Percentiles rank a stretch among this genome's conserved stretches.
phyloP scores from a whole-genome alignment of 2,888 invertebrate species.

The Aphidius colemani region DNA sequence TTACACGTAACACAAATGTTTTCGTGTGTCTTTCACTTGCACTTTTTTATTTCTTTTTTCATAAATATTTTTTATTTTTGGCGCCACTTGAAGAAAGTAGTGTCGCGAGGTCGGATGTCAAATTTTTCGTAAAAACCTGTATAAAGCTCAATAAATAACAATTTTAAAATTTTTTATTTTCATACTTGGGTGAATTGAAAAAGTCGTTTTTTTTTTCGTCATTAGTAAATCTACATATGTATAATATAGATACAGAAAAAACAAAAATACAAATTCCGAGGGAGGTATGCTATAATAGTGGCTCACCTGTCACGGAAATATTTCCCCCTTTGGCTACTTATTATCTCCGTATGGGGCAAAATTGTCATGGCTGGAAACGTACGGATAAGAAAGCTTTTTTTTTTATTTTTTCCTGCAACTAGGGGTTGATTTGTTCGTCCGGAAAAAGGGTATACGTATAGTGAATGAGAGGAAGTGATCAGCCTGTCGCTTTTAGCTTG shows the following conservation, averaged over 20 bases:
- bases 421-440: conserved; percentile 10
- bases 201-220: not conserved
- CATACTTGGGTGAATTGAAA: not conserved
- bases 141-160: too few species aligned
- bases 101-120: not conserved
- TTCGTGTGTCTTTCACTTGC: conserved; percentile 27
- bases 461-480: conserved; percentile 40
- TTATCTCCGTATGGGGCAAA: not conserved
- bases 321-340: conserved; percentile 10
- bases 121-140: too few species aligned
- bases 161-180: not conserved
- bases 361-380: conserved; percentile 35
- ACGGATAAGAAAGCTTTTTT: conserved; percentile 39
- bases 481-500: conserved; percentile 36
- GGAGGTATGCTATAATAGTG: conserved; percentile 21
- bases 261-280: conserved; percentile 7
- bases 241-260: not conserved
- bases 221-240: conserved; percentile 32
- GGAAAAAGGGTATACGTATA: conserved; percentile 41
- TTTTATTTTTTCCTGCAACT: not conserved
- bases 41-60: conserved; percentile 31
- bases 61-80: conserved; percentile 19
- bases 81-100: conserved; percentile 5
- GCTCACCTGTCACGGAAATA: conserved; percentile 34
- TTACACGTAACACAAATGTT: conserved; percentile 42